A percentile compares a stretch with the other conserved stretches of the same genome.
phyloP scores from a whole-genome alignment of 2,113 vertebrate species.

The Oncorhynchus masou region DNA sequence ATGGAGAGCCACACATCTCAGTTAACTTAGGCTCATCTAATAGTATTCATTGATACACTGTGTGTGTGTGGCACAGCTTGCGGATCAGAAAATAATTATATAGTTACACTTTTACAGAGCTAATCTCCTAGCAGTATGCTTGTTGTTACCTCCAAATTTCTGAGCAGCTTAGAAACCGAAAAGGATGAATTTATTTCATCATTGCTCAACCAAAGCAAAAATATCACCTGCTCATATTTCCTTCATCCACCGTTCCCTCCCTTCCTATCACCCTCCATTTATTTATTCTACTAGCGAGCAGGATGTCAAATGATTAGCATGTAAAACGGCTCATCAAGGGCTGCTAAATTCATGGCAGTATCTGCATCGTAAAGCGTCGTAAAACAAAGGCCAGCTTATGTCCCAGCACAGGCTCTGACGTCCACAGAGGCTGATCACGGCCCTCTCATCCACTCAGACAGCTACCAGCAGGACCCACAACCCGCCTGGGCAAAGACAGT shows the following conservation, averaged over 20 bases:
- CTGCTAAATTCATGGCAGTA: conserved; percentile 28
- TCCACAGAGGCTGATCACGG: not conserved
- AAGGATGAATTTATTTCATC: not conserved
- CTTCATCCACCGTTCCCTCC: not conserved
- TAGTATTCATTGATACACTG: conserved; percentile 55
- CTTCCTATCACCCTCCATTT: not conserved
- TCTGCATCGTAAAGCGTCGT: conserved; percentile 24
- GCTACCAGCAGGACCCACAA: not conserved
- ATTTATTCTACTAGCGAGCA: not conserved
- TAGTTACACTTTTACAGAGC: conserved; percentile 52
- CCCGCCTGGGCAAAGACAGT: not conserved
- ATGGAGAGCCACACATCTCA: conserved; percentile 13
- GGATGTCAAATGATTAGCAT: conserved; percentile 37
- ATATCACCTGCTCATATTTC: not conserved
- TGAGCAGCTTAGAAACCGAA: conserved; percentile 26
- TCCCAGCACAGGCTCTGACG: conserved; percentile 11
- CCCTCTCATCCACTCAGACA: not conserved
- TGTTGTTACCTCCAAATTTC: conserved; percentile 43
- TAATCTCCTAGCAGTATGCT: conserved; percentile 48
- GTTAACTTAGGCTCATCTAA: conserved; percentile 44
- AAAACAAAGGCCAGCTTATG: conserved; percentile 27
- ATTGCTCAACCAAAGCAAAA: not conserved
- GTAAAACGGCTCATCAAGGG: conserved; percentile 43
- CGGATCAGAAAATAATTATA: conserved; percentile 53
- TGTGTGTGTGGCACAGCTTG: conserved; percentile 37